Conservation (phyloP, 2,888 invertebrate genomes). For the Pseudeuparius sepicola region DNA sequence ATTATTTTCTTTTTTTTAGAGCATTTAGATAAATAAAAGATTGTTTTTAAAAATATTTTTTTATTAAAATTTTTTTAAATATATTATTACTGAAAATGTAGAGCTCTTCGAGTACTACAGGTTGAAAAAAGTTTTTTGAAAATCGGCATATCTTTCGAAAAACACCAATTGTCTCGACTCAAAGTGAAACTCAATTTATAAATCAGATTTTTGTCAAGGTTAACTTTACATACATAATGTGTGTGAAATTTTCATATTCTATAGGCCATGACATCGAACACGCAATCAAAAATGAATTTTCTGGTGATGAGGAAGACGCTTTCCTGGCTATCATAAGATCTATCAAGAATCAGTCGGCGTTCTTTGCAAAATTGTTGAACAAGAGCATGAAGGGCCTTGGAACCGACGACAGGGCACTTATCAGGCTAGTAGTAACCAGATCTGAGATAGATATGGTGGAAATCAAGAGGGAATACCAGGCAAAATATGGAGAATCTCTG, state of each 20-base stretch:
- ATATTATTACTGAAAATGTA: too few species aligned
- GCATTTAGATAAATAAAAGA: too few species aligned
- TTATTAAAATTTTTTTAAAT: too few species aligned
- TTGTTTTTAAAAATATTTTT: too few species aligned
- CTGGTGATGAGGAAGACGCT: conserved; percentile 71
- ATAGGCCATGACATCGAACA: conserved; percentile 61
- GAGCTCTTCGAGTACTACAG: too few species aligned
- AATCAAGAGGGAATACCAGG: conserved; percentile 69
- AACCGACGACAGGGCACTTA: conserved; percentile 77
- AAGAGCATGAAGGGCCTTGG: conserved; percentile 85
- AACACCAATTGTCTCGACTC: too few species aligned
- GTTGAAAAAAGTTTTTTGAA: too few species aligned
- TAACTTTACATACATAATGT: too few species aligned
- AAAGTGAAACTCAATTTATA: too few species aligned
- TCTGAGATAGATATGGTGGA: conserved; percentile 78
- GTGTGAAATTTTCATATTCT: conserved; percentile 35
- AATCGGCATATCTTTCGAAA: too few species aligned
- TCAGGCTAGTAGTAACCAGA: conserved; percentile 75
- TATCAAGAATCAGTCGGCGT: conserved; percentile 67
- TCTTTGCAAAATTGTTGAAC: conserved; percentile 79
- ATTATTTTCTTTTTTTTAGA: too few species aligned
- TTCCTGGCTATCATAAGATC: conserved; percentile 72
- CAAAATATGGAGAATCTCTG: conserved; percentile 63
- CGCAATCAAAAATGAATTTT: conserved; percentile 75
- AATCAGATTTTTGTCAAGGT: too few species aligned